Conservation (phyloP, 2,888 invertebrate genomes). For the Choristoneura rosaceana region DNA sequence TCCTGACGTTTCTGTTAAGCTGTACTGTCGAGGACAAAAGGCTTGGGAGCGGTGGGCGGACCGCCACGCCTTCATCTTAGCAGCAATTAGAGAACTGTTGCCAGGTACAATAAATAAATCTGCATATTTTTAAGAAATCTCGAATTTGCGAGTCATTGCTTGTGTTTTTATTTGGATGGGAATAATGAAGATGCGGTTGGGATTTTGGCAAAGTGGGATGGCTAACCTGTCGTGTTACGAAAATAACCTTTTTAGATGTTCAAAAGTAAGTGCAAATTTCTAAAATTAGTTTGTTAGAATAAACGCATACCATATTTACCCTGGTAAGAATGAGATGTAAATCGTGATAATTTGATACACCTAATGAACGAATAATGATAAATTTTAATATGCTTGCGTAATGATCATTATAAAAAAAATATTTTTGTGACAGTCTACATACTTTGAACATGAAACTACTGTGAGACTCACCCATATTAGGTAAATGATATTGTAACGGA, state of each 20-base stretch:
- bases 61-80: slow-evolving; percentile 74
- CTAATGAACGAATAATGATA: too few relatives aligned
- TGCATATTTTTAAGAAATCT: slow-evolving; percentile 57
- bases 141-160: slow-evolving; percentile 24
- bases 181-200: slow-evolving; percentile 1
- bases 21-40: slow-evolving; percentile 71
- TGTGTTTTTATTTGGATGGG: slow-evolving; percentile 26
- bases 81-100: slow-evolving; percentile 72
- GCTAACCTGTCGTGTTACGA: not conserved
- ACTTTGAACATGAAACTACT: too few relatives aligned
- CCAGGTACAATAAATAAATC: slow-evolving; percentile 74
- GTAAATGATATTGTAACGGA: too few relatives aligned
- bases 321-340: too few relatives aligned
- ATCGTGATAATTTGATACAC: too few relatives aligned
- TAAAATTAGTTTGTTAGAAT: too few relatives aligned
- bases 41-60: slow-evolving; percentile 70
- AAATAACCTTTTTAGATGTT: not conserved
- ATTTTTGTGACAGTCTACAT: too few relatives aligned
- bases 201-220: not conserved
- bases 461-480: too few relatives aligned
- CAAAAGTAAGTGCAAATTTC: too few relatives aligned
- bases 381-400: too few relatives aligned
- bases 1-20: slow-evolving; percentile 25
- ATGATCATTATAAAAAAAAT: too few relatives aligned
- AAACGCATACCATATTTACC: too few relatives aligned